A percentile compares a stretch with the other conserved stretches of the same genome.
These are phyloP conservation scores for Flexamia atlantica DNA, from an alignment of 2,888 invertebrate genomes.

Conservation along the genomic window DNA sequence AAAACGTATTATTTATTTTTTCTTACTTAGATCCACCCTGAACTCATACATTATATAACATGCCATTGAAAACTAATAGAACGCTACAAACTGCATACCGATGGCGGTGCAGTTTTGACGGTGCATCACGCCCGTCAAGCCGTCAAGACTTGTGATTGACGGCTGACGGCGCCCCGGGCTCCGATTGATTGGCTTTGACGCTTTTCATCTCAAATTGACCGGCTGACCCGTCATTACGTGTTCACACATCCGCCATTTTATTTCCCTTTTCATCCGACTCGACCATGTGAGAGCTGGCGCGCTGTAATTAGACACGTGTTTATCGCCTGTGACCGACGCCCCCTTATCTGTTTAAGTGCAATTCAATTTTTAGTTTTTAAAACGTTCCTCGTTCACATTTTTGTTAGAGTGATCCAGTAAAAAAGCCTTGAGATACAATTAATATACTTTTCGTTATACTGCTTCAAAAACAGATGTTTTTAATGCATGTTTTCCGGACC, in stretches of 20 bases:
- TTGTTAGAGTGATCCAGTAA: too few relatives aligned
- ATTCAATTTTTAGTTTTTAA: conserved; percentile 42
- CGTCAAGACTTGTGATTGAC: conserved; percentile 17
- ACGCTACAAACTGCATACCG: too few relatives aligned
- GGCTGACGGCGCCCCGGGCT: conserved; percentile 14
- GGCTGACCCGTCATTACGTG: conserved; percentile 52
- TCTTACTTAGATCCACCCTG: too few relatives aligned
- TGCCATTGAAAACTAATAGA: too few relatives aligned
- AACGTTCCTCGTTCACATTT: conserved; percentile 12
- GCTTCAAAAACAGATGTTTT: too few relatives aligned
- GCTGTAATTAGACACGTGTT: conserved; percentile 42
- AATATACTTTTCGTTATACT: too few relatives aligned
- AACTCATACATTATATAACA: too few relatives aligned
- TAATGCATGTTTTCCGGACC: too few relatives aligned
- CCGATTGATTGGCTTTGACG: conserved; percentile 53
- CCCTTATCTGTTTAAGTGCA: background rate
- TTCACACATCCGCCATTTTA: conserved; percentile 56
- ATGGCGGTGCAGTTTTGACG: background rate
- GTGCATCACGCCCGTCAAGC: background rate
- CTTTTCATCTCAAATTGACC: conserved; percentile 57
- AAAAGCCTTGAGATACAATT: background rate
- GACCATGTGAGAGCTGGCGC: background rate
- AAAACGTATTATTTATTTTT: too few relatives aligned
- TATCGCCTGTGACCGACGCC: background rate
- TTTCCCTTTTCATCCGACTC: conserved; percentile 36